phyloP scores from a whole-genome alignment of 1,140 invertebrate species.

The Babylonia areolata region DNA sequence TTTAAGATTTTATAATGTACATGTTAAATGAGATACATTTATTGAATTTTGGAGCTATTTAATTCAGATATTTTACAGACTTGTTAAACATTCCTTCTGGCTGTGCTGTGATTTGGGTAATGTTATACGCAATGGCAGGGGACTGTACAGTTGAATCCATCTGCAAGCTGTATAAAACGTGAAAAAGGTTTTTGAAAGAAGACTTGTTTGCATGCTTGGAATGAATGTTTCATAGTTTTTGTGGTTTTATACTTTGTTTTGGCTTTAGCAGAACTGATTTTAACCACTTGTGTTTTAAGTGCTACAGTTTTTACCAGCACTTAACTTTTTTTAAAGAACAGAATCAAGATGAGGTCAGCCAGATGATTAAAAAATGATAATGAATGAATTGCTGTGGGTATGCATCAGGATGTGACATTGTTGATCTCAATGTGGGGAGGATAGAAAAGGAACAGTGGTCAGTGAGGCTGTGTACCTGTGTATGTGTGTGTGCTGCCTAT shows the following conservation, averaged over 20 bases:
- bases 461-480: background rate
- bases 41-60: background rate
- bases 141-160: background rate
- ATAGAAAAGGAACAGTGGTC: background rate
- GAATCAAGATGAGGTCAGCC: background rate
- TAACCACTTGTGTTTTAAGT: background rate
- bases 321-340: background rate
- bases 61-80: background rate
- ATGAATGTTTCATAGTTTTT: background rate
- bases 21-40: background rate
- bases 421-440: background rate
- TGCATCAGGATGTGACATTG: background rate
- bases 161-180: background rate
- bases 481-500: background rate
- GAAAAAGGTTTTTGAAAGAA: background rate
- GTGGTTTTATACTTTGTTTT: background rate
- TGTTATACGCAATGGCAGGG: background rate
- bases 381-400: background rate
- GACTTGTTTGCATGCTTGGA: background rate
- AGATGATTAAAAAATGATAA: background rate
- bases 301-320: background rate
- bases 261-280: background rate
- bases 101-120: background rate
- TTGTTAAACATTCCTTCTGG: background rate
- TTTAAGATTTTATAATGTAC: background rate